phyloP scores from a whole-genome alignment of 2,113 vertebrate genomes.

The Python bivittatus region DNA sequence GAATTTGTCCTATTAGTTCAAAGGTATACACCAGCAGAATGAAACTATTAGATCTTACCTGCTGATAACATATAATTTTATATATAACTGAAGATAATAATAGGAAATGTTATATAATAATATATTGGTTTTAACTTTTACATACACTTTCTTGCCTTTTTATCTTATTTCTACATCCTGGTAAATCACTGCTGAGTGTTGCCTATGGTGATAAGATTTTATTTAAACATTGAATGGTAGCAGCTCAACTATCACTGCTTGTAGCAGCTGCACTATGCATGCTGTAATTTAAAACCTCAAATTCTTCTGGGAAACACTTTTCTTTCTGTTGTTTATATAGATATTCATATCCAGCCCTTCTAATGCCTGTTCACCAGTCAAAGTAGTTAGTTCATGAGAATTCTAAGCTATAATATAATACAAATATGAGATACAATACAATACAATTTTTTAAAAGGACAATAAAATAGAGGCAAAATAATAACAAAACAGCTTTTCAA shows the following conservation, averaged over 20 bases:
- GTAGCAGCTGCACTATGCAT: not conserved
- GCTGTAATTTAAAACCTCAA: not conserved
- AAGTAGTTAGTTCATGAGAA: not conserved
- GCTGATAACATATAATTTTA: not conserved
- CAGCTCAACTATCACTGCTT: not conserved
- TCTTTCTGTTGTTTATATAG: not conserved
- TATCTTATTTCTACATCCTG: not conserved
- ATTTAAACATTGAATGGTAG: not conserved
- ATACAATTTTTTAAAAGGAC: not conserved
- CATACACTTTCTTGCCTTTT: not conserved
- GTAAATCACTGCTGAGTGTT: not conserved
- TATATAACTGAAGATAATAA: not conserved
- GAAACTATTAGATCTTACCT: not conserved
- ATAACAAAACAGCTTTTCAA: not conserved
- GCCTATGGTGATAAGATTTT: not conserved
- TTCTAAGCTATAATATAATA: not conserved
- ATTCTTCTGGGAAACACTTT: not conserved
- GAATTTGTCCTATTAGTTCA: not conserved
- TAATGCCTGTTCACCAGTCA: not conserved
- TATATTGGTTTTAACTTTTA: not conserved
- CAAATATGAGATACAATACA: not conserved
- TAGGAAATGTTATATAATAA: not conserved
- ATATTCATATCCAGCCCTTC: not conserved
- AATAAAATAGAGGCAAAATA: not conserved
- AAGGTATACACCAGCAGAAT: not conserved